Conservation (phyloP, 2,888 invertebrate species). For the Xestia ashworthii region DNA sequence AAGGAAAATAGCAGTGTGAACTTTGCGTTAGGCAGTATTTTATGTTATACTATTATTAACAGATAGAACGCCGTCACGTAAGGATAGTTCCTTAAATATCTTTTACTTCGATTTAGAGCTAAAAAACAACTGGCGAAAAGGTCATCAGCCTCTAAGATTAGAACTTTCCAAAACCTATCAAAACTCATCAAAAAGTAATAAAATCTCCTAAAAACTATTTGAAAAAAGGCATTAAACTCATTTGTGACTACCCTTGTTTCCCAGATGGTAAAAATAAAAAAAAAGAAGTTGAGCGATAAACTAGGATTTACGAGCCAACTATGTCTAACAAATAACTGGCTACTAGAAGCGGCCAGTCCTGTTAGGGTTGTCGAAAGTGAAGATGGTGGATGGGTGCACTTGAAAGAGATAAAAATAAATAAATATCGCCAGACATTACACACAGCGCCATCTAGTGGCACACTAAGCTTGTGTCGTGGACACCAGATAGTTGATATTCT, state of each 20-base stretch:
- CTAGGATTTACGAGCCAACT: slow-evolving; percentile 65
- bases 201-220: slow-evolving; percentile 50
- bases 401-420: background rate
- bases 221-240: slow-evolving; percentile 53
- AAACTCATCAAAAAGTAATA: slow-evolving; percentile 50
- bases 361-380: slow-evolving; percentile 38
- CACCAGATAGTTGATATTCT: too few relatives aligned
- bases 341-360: background rate
- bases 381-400: background rate
- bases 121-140: background rate
- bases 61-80: too few relatives aligned
- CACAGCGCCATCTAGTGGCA: too few relatives aligned
- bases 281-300: slow-evolving; percentile 64
- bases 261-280: slow-evolving; percentile 62
- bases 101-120: background rate
- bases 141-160: background rate
- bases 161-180: slow-evolving; percentile 13
- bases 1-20: too few relatives aligned
- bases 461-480: too few relatives aligned
- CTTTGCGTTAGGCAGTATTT: background rate
- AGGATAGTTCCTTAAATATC: background rate
- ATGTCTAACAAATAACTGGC: slow-evolving; percentile 52
- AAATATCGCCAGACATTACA: too few relatives aligned
- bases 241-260: slow-evolving; percentile 45
- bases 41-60: background rate